A percentile compares a stretch with the other conserved stretches of the same genome.
Evolutionary conservation across 2,113 vertebrate genomes (phyloP).

Genomic region (Vulpes vulpes): DNA sequence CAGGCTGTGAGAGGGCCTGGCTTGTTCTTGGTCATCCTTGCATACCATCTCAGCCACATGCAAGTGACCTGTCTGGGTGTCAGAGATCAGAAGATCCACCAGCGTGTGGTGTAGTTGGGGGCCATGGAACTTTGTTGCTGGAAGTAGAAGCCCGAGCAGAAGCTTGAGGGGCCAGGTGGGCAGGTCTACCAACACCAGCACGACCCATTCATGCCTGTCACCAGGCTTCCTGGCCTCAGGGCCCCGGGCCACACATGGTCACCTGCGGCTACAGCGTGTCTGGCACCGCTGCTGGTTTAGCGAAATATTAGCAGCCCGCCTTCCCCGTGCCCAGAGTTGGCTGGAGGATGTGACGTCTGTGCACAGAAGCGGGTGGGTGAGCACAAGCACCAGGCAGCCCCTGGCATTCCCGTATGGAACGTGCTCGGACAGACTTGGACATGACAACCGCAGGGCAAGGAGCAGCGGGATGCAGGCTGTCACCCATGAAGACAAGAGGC

Average conservation of each 20-base stretch:
- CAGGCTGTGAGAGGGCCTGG: not conserved
- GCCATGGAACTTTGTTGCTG: not conserved
- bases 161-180: not conserved
- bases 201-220: rapidly evolving
- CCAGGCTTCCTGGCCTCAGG: too few species aligned
- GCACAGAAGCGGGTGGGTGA: not conserved
- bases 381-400: not conserved
- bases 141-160: not conserved
- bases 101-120: rapidly evolving
- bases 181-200: rapidly evolving
- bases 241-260: not conserved
- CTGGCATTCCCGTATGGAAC: rapidly evolving
- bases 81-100: not conserved
- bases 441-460: not conserved
- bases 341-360: rapidly evolving
- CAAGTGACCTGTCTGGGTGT: rapidly evolving
- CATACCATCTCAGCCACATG: not conserved
- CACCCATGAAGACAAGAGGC: not conserved
- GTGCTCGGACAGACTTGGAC: not conserved
- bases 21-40: not conserved
- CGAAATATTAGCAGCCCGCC: rapidly evolving
- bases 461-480: rapidly evolving
- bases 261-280: rapidly evolving
- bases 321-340: rapidly evolving
- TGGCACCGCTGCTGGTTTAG: not conserved